Base-by-base conservation (phyloP, 2,888 invertebrate genomes). In the Caradrina kadenii region DNA sequence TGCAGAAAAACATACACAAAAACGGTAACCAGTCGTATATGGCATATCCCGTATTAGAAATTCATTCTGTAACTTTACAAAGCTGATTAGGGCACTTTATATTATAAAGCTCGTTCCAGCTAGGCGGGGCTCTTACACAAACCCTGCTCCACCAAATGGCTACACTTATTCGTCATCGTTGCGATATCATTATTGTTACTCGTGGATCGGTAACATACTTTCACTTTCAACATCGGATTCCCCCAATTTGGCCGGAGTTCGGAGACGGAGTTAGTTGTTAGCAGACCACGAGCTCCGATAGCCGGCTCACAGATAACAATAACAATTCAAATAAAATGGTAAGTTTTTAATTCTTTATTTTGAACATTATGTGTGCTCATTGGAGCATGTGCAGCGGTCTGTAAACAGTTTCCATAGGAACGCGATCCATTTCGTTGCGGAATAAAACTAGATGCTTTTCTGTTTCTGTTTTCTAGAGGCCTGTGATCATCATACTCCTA, bases 191-290 rank as follows among this genome's bases (percentile, higher is more conserved):
- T 87, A 86, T 88, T 88, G 89, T 89, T 85, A 82, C 83, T 84
- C 80, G 81, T 79, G 87, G 86, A 90, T 90, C 80, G 80, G 86
- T 83, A 87, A 82, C 88, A 87, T 79, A 91, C 93, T 92, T 93
- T 93, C 93, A 92, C 93, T 93, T 85, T 91, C 85, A 82, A 88
- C 87, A 88, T 88, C 86, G 80, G 88, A 80, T 80, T 87, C 87
- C 83, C 88, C 88, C 78, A 86, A 88, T 80, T 79, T 80, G 72
- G 84, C 63, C 53, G 42, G 69, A 76, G 80, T 58, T 70, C 2
- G 59, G 67, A 65, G 60, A 26, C 59, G 55, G 72, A 76, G 79
- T 76, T 82, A 89, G 89, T 86, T 80, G 75, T 66, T 67, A 69
- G 42, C 72, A 74, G 74, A 86, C 81, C 79, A 69, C 84, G 67